Conservation (phyloP, 2,888 invertebrate species). For the Stomorhina lunata region DNA sequence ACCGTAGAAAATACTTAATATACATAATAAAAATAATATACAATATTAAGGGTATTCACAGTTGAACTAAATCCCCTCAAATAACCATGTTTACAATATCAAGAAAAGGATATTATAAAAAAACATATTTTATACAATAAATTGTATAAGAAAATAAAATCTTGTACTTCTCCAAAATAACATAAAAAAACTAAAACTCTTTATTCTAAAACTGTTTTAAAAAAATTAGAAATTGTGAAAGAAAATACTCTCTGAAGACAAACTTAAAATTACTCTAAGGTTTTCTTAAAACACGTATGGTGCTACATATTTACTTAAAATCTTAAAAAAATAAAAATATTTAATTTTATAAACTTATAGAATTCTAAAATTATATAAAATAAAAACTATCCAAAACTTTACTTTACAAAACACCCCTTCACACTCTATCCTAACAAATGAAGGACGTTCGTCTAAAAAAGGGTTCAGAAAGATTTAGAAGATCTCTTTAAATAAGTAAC, state of each 20-base stretch:
- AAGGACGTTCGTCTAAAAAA: background rate
- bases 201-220: background rate
- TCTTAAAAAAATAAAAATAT: constrained; percentile 15
- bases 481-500: constrained; percentile 5
- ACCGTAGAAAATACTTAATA: background rate
- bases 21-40: background rate
- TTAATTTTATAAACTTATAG: background rate
- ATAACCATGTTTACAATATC: no score
- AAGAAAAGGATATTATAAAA: no score
- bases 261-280: constrained; percentile 44
- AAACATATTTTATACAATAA: no score
- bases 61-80: no score
- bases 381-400: background rate
- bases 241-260: background rate
- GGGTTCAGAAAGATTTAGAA: no score
- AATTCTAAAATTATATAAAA: background rate
- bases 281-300: constrained; percentile 60
- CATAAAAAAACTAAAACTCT: no score
- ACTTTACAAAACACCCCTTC: background rate
- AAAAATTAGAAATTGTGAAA: background rate
- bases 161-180: no score
- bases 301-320: constrained; percentile 51
- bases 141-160: no score
- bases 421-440: background rate
- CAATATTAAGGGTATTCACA: background rate